A percentile compares a stretch with the other conserved stretches of the same genome.
These are phyloP conservation scores for Pilophorus perplexus DNA, from an alignment of 2,888 invertebrate genomes.

Conservation along the genomic window DNA sequence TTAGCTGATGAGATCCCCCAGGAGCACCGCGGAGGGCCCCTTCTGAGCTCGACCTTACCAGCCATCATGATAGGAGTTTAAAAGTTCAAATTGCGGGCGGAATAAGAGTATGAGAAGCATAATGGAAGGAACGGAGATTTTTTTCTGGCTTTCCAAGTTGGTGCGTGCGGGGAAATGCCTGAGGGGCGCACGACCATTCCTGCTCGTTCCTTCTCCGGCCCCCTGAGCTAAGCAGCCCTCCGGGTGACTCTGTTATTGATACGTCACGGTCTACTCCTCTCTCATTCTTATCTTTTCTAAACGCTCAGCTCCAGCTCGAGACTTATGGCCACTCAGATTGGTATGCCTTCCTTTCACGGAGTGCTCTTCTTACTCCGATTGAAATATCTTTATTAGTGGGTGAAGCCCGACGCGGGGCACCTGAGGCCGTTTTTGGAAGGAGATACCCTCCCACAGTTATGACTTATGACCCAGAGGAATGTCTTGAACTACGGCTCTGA, in stretches of 20 bases:
- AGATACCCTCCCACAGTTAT: too few relatives aligned
- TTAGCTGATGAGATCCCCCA: conserved; percentile 34
- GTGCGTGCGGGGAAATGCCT: conserved; percentile 32
- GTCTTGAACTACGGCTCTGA: too few relatives aligned
- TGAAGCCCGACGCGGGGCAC: conserved; percentile 1
- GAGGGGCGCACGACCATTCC: conserved; percentile 32
- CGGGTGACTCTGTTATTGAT: conserved; percentile 38
- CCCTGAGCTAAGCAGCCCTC: conserved; percentile 15
- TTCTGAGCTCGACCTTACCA: neutral
- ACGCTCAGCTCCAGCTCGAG: conserved; percentile 15
- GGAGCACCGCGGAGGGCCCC: conserved; percentile 4
- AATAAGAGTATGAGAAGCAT: neutral
- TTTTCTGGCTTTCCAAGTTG: neutral
- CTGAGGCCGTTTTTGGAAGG: conserved; percentile 16
- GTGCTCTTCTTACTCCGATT: conserved; percentile 21
- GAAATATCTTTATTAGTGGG: conserved; percentile 38
- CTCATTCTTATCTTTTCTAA: conserved; percentile 27
- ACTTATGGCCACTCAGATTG: conserved; percentile 38
- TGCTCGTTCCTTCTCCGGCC: neutral
- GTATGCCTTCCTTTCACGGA: conserved; percentile 8
- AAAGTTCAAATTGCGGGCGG: neutral
- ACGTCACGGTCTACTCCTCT: conserved; percentile 36
- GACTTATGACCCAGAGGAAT: too few relatives aligned
- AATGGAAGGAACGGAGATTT: conserved; percentile 2
- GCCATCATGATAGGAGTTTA: conserved; percentile 21